These are phyloP conservation scores for Cochlearius cochlearius DNA, from an alignment of 2,113 vertebrate species.

Conservation along the genomic window DNA sequence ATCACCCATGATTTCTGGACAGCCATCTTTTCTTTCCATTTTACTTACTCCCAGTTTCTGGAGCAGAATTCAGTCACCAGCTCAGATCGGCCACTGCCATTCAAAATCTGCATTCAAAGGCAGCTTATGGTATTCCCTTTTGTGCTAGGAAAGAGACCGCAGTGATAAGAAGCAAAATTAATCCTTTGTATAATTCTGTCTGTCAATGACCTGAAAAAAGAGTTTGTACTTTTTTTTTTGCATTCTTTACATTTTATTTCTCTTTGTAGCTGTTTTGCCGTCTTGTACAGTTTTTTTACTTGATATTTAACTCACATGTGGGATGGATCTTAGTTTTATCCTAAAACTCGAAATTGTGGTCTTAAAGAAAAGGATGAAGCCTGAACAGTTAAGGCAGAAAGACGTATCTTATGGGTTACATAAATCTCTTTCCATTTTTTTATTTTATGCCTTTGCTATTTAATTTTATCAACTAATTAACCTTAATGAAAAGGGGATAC, in stretches of 20 bases:
- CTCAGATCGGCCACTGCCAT: background rate
- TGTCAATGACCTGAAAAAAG: background rate
- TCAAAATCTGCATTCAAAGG: background rate
- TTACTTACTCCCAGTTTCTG: background rate
- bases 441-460: background rate
- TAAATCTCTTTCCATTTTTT: background rate
- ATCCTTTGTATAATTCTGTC: background rate
- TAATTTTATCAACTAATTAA: background rate
- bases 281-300: background rate
- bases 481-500: background rate
- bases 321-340: background rate
- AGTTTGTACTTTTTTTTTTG: background rate
- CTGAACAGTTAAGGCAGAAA: background rate
- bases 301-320: background rate
- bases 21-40: background rate
- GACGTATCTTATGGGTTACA: background rate
- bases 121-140: background rate
- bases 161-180: background rate
- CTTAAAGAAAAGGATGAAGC: background rate
- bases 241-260: background rate
- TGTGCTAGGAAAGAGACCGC: background rate
- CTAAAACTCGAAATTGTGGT: background rate
- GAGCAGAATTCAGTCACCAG: background rate
- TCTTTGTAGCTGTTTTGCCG: background rate
- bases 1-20: background rate